Base-by-base conservation (phyloP, 2,797 vertebrate genomes). In the Cirrhinus molitorella region DNA sequence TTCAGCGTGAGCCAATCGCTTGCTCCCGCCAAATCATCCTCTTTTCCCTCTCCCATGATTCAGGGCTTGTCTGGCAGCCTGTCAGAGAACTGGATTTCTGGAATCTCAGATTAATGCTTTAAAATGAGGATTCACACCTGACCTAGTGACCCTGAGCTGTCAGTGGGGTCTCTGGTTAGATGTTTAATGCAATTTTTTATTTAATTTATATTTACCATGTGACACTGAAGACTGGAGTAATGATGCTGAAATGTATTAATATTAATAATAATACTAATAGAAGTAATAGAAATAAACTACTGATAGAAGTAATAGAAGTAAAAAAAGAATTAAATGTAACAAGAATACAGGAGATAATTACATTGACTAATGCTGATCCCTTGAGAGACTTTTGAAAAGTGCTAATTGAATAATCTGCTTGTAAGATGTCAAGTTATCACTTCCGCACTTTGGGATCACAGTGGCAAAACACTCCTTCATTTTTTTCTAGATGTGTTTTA, bases 111-210 rank as follows among this genome's bases (percentile, higher is more conserved):
- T 31, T 80, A 16, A 80, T 53, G 71, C n/a, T 1, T 76, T 6
- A 81, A 66, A 45, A 34, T 9, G 1, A n/a, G 31, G 34, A 37
- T 68, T 75, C 34, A 28, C 34, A 23, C n/a, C 12, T 67, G 49
- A 76, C 71, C 61, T 23, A 8, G 85, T 85, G 92, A 68, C 83
- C 84, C 85, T 80, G 59, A 67, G 83, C 83, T 81, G 75, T 85
- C 87, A 88, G 88, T 91, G 77, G 80, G 45, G 61, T 81, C 81
- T 21, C 81, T 86, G 88, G 86, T 88, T 53, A 12, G 23, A n/a
- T n/a, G n/a, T n/a, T n/a, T n/a, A n/a, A n/a, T n/a, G n/a, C n/a
- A n/a, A n/a, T n/a, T n/a, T n/a, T n/a, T n/a, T n/a, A n/a, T n/a
- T n/a, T n/a, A n/a, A n/a, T n/a, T n/a, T n/a, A n/a, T n/a, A n/a